Evolutionary conservation across 2,113 vertebrate species (phyloP).

Genomic region (Balaeniceps rex): DNA sequence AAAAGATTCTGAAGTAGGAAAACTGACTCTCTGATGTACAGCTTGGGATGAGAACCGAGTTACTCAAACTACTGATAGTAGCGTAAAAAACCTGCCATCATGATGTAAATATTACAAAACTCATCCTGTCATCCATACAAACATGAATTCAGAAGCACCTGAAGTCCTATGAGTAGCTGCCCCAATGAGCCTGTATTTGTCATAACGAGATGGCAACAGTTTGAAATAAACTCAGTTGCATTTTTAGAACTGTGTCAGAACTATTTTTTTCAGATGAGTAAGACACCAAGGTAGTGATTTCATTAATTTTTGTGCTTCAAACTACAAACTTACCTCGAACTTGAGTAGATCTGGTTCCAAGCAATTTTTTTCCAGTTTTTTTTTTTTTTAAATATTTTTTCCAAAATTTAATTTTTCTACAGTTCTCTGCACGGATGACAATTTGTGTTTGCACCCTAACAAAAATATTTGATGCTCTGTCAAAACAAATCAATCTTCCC

Average conservation of each 20-base stretch:
- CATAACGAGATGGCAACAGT: background rate
- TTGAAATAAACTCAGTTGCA: background rate
- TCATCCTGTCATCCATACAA: background rate
- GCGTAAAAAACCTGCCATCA: background rate
- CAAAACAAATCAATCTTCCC: constrained; percentile 21
- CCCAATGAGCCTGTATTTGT: background rate
- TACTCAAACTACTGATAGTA: background rate
- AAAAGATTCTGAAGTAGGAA: background rate
- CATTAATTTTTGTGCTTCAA: background rate
- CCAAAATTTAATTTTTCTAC: background rate
- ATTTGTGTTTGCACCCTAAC: background rate
- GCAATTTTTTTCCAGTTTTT: background rate
- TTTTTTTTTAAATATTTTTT: background rate
- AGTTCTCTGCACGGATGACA: background rate
- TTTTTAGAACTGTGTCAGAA: background rate
- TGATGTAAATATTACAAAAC: background rate
- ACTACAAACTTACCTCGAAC: background rate
- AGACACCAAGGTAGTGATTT: background rate
- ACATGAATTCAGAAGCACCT: background rate
- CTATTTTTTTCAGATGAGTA: background rate
- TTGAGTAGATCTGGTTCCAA: background rate
- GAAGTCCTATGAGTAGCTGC: background rate
- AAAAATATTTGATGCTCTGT: constrained; percentile 7
- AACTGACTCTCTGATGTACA: background rate
- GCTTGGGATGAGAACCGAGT: background rate